Evolutionary conservation across 2,113 vertebrate species (phyloP).

Genomic region (Sula dactylatra): DNA sequence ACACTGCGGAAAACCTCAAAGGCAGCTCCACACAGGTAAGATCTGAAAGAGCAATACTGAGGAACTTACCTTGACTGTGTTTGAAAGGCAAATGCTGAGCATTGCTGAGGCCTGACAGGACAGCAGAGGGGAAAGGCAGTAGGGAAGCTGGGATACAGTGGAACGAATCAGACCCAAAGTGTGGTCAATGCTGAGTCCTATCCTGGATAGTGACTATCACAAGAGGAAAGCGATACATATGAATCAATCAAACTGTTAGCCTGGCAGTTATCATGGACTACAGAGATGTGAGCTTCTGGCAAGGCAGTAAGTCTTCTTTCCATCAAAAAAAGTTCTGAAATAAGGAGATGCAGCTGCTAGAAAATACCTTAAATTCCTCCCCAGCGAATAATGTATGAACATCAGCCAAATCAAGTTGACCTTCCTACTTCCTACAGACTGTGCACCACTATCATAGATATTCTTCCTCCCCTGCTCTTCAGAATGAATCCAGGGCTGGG

Average conservation of each 20-base stretch:
- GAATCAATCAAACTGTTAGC: neutral
- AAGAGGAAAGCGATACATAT: neutral
- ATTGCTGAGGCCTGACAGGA: neutral
- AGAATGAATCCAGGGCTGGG: neutral
- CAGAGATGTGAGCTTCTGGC: neutral
- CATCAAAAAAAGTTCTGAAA: neutral
- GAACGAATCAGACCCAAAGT: neutral
- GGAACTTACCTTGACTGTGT: neutral
- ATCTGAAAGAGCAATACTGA: neutral
- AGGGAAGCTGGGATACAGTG: neutral
- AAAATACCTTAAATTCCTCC: neutral
- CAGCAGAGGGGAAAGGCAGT: neutral
- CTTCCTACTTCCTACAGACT: neutral
- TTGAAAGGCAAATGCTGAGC: neutral
- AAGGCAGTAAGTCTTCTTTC: neutral
- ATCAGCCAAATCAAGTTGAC: neutral
- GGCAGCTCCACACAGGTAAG: neutral
- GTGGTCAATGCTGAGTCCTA: neutral
- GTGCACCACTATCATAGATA: neutral
- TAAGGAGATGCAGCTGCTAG: neutral
- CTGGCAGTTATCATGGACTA: neutral
- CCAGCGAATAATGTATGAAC: neutral
- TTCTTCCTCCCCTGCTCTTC: neutral
- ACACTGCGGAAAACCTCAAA: neutral
- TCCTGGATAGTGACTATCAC: neutral